Percentiles rank a stretch among this genome's conserved stretches.
These are phyloP conservation scores for Leptinotarsa lineolata DNA, from an alignment of 1,140 invertebrate genomes.

Conservation along the genomic window DNA sequence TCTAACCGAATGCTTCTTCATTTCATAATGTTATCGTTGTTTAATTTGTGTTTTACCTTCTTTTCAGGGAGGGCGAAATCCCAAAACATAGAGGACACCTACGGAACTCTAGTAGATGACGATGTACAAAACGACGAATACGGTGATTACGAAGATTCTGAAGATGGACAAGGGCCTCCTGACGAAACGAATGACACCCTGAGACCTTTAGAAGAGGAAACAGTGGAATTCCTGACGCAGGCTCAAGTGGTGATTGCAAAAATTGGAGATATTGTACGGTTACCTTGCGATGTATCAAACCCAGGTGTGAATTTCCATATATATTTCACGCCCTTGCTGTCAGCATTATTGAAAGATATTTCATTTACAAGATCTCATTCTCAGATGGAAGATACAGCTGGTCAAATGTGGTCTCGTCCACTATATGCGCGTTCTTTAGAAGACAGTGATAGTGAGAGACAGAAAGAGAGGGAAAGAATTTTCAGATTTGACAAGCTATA, in stretches of 20 bases:
- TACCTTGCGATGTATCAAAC: slow-evolving; percentile 21
- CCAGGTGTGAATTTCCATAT: slow-evolving; percentile 1
- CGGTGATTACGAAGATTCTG: slow-evolving; percentile 9
- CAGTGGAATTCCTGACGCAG: background rate
- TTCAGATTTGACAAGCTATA: too few species aligned
- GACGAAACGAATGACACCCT: slow-evolving; percentile 9
- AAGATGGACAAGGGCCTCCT: background rate
- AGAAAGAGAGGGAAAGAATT: too few species aligned
- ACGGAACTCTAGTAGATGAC: slow-evolving; percentile 6
- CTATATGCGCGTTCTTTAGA: too few species aligned
- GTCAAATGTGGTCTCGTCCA: too few species aligned
- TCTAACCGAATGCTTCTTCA: too few species aligned
- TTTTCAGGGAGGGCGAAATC: slow-evolving; percentile 24
- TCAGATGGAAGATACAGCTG: too few species aligned
- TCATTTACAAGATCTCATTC: too few species aligned
- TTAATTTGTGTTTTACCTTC: background rate
- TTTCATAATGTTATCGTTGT: too few species aligned
- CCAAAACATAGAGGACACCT: slow-evolving; percentile 17
- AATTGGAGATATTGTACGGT: slow-evolving; percentile 8
- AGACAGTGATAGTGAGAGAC: too few species aligned
- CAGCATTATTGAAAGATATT: too few species aligned
- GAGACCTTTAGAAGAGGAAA: slow-evolving; percentile 10
- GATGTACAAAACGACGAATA: slow-evolving; percentile 27
- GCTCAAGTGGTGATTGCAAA: slow-evolving; percentile 20
- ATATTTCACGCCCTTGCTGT: too few species aligned